Conservation (phyloP, 2,113 vertebrate genomes). For the Pseudorectes ferrugineus region DNA sequence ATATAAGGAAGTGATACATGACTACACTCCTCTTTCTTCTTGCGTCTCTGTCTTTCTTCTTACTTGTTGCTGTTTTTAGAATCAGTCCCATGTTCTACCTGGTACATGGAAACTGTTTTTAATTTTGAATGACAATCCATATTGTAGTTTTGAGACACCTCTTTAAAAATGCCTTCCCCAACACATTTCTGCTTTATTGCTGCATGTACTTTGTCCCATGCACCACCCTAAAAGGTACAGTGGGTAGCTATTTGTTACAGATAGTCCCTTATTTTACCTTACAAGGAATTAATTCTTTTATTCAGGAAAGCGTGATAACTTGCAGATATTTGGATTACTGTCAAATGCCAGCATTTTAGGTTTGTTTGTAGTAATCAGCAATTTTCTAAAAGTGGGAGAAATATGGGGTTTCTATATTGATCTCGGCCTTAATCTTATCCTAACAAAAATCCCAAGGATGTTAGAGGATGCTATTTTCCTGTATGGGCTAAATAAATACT, state of each 20-base stretch:
- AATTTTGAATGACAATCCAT: neutral
- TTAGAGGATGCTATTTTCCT: neutral
- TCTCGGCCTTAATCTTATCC: neutral
- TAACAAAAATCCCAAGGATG: neutral
- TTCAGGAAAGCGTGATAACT: neutral
- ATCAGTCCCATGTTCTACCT: neutral
- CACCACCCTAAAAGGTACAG: neutral
- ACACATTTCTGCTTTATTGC: neutral
- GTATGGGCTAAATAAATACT: neutral
- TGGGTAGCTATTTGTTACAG: neutral
- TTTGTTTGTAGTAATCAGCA: neutral
- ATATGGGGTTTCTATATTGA: neutral
- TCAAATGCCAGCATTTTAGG: neutral
- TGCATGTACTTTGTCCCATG: neutral
- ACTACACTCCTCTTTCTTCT: neutral
- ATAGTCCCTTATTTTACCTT: neutral
- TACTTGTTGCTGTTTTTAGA: neutral
- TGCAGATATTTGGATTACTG: neutral
- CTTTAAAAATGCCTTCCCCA: neutral
- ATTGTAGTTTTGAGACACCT: neutral
- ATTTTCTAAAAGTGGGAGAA: neutral
- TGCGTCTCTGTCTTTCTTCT: neutral
- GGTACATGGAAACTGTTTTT: neutral
- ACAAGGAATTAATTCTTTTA: neutral
- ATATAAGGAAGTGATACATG: neutral